These are phyloP conservation scores for Prietella phreatophila DNA, from an alignment of 2,113 vertebrate genomes.

Conservation along the genomic window DNA sequence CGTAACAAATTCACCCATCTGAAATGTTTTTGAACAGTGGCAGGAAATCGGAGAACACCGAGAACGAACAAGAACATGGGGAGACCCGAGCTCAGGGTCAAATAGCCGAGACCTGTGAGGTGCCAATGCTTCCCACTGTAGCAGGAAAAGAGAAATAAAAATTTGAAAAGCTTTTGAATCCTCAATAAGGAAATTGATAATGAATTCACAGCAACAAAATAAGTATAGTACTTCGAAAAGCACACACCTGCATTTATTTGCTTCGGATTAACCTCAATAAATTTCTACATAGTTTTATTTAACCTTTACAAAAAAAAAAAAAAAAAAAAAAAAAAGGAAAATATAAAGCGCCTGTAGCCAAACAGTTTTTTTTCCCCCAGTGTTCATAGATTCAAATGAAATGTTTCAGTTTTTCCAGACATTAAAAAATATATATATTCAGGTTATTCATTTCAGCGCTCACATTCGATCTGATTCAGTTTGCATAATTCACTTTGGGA, in stretches of 20 bases:
- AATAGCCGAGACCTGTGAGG: background rate
- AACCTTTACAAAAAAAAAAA: too few species aligned
- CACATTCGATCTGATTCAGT: background rate
- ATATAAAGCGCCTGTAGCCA: too few species aligned
- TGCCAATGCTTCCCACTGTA: too few species aligned
- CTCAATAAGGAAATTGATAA: background rate
- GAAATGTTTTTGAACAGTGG: background rate
- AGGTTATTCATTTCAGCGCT: background rate
- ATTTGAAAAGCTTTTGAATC: background rate
- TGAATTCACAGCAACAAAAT: background rate
- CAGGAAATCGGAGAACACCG: background rate
- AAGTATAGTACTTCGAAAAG: background rate
- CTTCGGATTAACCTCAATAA: background rate
- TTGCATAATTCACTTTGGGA: background rate
- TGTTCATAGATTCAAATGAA: background rate
- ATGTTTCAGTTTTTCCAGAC: background rate
- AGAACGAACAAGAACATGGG: background rate
- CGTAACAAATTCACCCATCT: background rate
- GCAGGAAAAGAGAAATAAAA: background rate
- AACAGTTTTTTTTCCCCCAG: too few species aligned
- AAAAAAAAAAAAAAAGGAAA: too few species aligned
- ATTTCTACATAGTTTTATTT: background rate
- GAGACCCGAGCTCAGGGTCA: background rate
- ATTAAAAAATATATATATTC: background rate
- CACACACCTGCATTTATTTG: background rate